These are phyloP conservation scores for Melinopterus prodromus DNA, from an alignment of 2,888 invertebrate species.

Conservation along the genomic window DNA sequence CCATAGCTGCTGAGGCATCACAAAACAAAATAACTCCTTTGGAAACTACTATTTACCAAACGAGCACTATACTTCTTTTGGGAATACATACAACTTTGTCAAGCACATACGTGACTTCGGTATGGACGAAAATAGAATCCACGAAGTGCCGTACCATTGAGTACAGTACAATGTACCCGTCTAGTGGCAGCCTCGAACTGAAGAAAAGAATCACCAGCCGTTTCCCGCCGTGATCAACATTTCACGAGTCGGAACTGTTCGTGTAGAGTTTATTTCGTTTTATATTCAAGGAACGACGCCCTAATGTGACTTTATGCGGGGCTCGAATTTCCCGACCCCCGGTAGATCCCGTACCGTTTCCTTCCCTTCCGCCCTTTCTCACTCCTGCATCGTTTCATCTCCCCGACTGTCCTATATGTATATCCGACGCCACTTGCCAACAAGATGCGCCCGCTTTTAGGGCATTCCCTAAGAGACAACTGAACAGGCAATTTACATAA, in stretches of 20 bases:
- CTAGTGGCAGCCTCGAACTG: background rate
- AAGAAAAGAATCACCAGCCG: background rate
- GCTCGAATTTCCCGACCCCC: background rate
- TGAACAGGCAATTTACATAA: background rate
- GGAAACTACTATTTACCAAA: no score
- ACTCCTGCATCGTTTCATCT: background rate
- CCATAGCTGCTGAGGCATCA: no score
- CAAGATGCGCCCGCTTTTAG: background rate
- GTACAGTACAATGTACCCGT: background rate
- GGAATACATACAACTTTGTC: no score
- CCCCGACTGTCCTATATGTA: background rate
- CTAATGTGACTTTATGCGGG: constrained; percentile 4
- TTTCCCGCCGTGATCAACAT: background rate
- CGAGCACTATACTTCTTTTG: no score
- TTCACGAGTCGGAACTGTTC: background rate
- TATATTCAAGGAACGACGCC: background rate
- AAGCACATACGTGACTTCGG: background rate
- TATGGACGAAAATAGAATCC: background rate
- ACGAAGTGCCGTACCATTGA: background rate
- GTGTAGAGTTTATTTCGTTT: background rate
- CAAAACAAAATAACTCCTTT: no score
- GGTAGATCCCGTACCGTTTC: background rate
- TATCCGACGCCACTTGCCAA: background rate
- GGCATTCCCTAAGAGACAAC: background rate
- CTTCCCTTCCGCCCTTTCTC: background rate